These are phyloP conservation scores for Galaxea fascicularis DNA, from an alignment of 92 coral and sea anemone species.

Conservation along the genomic window DNA sequence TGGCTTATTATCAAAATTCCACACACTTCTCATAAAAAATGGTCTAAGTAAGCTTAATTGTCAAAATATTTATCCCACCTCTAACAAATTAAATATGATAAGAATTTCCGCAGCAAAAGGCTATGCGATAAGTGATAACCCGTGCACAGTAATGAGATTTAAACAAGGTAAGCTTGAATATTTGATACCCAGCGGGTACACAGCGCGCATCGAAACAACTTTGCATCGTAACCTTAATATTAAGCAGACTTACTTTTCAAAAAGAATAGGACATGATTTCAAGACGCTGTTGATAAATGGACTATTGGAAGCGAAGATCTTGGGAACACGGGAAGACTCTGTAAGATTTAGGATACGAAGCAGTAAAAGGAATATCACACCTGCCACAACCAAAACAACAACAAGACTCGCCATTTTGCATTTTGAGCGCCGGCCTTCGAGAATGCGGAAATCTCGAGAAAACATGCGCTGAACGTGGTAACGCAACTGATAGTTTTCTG, in stretches of 20 bases:
- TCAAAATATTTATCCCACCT: no score
- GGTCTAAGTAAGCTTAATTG: no score
- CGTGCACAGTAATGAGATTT: no score
- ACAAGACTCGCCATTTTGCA: slow-evolving; percentile 31
- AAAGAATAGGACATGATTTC: slow-evolving; percentile 86
- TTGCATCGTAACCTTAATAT: background rate
- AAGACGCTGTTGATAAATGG: slow-evolving; percentile 70
- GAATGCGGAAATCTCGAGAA: slow-evolving; percentile 10
- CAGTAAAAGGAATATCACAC: slow-evolving; percentile 67
- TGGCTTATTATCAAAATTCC: no score
- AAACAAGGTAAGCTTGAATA: no score
- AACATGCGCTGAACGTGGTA: slow-evolving; percentile 14
- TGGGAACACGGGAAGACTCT: slow-evolving; percentile 74
- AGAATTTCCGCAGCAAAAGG: background rate
- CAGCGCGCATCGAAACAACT: background rate
- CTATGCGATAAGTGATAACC: background rate
- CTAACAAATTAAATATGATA: background rate
- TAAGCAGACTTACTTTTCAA: slow-evolving; percentile 68
- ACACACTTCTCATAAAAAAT: no score
- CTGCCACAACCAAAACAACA: slow-evolving; percentile 59
- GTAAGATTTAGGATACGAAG: slow-evolving; percentile 79
- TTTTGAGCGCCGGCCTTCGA: background rate
- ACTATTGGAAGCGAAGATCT: slow-evolving; percentile 66
- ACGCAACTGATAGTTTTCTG: background rate
- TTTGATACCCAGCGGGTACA: background rate